Base-by-base conservation (phyloP, 1,140 invertebrate species). In the Trachymyrmex septentrionalis region DNA sequence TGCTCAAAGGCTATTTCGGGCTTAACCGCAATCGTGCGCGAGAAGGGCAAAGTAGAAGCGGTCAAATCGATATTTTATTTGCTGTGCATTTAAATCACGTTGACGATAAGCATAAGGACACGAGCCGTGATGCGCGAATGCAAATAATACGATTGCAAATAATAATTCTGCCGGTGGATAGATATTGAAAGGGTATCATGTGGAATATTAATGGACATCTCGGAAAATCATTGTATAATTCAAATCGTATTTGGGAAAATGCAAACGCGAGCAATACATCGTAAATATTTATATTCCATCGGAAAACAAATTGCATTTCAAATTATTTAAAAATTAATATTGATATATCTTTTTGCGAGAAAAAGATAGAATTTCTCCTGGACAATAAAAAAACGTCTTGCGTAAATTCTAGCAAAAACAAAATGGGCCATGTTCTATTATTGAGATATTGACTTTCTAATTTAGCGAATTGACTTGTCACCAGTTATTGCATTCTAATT, bases 1-100 rank as follows among this genome's bases (percentile, higher is more conserved):
- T n/a, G 78, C 50, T 71, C 48, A 69, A 81, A 81, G 30, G 63
- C 21, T 59, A 81, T 81, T 81, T 81, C 64, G 50, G 16, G 30
- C 34, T 38, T 55, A 67, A 53, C 77, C 48, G 30, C 27, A 38
- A 16, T 6, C 30, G 48, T 21, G 16, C 21, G 38, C 59, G 21
- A 19, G 57, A 0, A n/a, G 44, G 16, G 9, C 19, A 27, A 57
- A 1, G 50, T 55, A 69, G n/a, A 80, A 80, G 19, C 9, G 77
- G 14, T 66, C 66, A 44, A 69, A 69, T 71, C 64, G 77, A 55
- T 67, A 53, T 80, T 80, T 80, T 80, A 67, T 53, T 69, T 55
- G 63, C 30, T 12, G 27, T 38, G 34, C 50, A 21, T 44, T 44
- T 34, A 55, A 67, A 69, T 66, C 30, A 34, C 27, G 44, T 55